Conservation (phyloP, 2,888 invertebrate genomes). For the Conomelus anceps region DNA sequence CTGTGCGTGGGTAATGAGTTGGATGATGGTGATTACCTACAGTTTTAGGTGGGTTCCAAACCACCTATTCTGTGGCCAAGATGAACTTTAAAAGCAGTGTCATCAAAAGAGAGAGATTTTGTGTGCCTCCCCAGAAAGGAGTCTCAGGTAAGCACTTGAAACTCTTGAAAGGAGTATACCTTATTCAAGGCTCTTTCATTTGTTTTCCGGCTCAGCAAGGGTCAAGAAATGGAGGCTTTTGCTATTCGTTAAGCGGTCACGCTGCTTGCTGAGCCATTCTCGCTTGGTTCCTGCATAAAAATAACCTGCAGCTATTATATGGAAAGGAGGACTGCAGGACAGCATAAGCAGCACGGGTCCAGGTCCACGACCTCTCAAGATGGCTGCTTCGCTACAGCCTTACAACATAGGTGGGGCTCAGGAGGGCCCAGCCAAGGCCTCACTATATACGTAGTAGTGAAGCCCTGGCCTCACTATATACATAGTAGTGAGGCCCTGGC, state of each 20-base stretch:
- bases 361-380: background rate
- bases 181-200: background rate
- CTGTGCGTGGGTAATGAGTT: too few species aligned
- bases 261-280: background rate
- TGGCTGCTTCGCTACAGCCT: too few species aligned
- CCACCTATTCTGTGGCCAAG: too few species aligned
- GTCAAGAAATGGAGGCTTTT: background rate
- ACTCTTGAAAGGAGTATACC: background rate
- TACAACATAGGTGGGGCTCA: background rate
- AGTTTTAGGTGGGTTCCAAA: too few species aligned
- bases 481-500: too few species aligned
- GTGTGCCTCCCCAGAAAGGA: background rate
- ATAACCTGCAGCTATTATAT: background rate
- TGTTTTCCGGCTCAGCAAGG: background rate
- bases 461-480: too few species aligned
- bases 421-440: too few species aligned
- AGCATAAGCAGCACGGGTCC: background rate
- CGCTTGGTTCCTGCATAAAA: background rate
- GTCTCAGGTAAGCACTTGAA: background rate
- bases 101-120: too few species aligned
- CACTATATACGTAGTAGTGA: too few species aligned
- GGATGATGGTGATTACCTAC: too few species aligned
- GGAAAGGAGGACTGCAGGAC: background rate
- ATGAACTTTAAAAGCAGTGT: too few species aligned
- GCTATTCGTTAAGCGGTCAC: background rate